A percentile compares a stretch with the other conserved stretches of the same genome.
Conservation (phyloP, 2,113 vertebrate species). For the Notothenia coriiceps region DNA sequence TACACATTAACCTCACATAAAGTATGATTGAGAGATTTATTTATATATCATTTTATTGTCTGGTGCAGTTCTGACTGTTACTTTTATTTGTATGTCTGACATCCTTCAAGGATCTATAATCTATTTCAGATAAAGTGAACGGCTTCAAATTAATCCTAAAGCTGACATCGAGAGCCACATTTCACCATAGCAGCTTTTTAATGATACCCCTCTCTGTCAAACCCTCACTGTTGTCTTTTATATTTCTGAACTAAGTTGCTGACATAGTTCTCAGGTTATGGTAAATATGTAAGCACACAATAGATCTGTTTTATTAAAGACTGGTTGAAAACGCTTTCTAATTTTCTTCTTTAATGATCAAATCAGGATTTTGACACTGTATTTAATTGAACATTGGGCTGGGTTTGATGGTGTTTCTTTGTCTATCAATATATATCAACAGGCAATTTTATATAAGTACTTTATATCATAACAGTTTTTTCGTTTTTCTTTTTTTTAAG, state of each 20-base stretch:
- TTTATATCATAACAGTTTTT: no score
- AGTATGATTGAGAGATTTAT: slow-evolving; percentile 26
- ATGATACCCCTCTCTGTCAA: neutral
- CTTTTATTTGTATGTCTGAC: neutral
- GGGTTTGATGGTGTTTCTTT: neutral
- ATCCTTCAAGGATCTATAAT: slow-evolving; percentile 21
- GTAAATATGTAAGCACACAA: neutral
- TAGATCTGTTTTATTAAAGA: slow-evolving; percentile 46
- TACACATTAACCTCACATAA: slow-evolving; percentile 25
- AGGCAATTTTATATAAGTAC: no score
- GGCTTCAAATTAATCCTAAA: neutral
- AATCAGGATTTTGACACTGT: neutral
- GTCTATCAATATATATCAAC: no score
- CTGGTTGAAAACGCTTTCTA: neutral
- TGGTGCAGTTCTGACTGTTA: neutral
- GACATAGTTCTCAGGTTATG: neutral
- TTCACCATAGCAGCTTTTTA: slow-evolving; percentile 13
- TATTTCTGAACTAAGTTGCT: slow-evolving; percentile 33
- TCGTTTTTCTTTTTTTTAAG: no score
- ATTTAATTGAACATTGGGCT: neutral
- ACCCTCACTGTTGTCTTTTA: slow-evolving; percentile 1
- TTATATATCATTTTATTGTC: slow-evolving; percentile 1
- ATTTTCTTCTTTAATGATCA: neutral
- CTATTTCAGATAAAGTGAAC: neutral
- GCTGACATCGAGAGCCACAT: slow-evolving; percentile 1